phyloP scores from a whole-genome alignment of 2,113 vertebrate genomes.

The Trematocara variabile region DNA sequence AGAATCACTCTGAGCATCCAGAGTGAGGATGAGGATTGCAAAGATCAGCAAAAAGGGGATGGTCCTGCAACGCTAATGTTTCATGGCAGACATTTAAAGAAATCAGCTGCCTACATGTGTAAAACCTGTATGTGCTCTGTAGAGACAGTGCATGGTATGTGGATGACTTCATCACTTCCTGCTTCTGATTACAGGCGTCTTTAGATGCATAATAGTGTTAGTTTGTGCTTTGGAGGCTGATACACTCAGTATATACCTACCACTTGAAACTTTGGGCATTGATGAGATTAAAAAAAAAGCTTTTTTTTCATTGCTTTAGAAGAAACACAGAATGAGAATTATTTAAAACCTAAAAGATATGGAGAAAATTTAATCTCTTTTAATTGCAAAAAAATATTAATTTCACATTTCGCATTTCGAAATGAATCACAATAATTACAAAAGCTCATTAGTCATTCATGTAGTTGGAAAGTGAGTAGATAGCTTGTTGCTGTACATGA shows the following conservation, averaged over 20 bases:
- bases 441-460: not conserved
- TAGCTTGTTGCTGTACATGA: not conserved
- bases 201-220: not conserved
- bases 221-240: not conserved
- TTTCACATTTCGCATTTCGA: not conserved
- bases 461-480: not conserved
- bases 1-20: not conserved
- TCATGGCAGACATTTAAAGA: not conserved
- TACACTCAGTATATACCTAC: not conserved
- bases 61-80: not conserved
- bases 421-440: not conserved
- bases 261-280: not conserved
- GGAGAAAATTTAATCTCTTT: not conserved
- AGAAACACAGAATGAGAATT: not conserved
- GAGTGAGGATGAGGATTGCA: not conserved
- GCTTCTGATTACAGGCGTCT: not conserved
- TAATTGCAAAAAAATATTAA: not conserved
- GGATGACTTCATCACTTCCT: slow-evolving; percentile 14
- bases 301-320: not conserved
- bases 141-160: not conserved
- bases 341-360: not conserved
- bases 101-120: not conserved
- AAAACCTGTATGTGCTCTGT: not conserved
- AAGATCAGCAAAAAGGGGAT: not conserved
- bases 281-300: not conserved